phyloP scores from a whole-genome alignment of 35 echinoderm and acorn worm species.

The Patiria miniata region DNA sequence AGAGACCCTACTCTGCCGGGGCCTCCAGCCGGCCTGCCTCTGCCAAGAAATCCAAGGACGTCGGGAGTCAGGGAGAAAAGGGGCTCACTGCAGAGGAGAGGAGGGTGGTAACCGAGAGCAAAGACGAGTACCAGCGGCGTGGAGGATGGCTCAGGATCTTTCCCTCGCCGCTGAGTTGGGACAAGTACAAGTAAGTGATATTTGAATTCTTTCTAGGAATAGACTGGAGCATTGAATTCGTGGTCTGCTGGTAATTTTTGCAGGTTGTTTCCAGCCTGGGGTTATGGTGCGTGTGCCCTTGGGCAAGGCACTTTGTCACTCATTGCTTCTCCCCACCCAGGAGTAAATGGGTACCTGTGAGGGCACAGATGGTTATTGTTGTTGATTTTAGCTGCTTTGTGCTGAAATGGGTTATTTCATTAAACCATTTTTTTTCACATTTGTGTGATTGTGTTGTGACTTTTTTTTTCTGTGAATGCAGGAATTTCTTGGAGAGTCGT shows the following conservation, averaged over 20 bases:
- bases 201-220: background rate
- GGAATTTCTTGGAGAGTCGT: constrained; percentile 80
- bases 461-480: constrained; percentile 40
- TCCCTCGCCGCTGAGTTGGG: constrained; percentile 79
- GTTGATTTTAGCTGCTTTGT: no score
- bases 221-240: no score
- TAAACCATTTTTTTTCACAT: no score
- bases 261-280: no score
- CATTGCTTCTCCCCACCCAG: no score
- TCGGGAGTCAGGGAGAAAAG: constrained; percentile 12
- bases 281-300: no score
- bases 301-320: no score
- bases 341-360: no score
- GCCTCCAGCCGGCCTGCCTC: constrained; percentile 64
- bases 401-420: no score
- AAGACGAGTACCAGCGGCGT: constrained; percentile 87
- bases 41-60: constrained; percentile 52
- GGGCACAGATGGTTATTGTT: no score
- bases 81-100: constrained; percentile 77
- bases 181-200: constrained; percentile 88
- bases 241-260: no score
- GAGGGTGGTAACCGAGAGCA: constrained; percentile 76
- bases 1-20: constrained; percentile 88
- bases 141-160: constrained; percentile 96
- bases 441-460: no score